These are phyloP conservation scores for Tenodera sinensis DNA, from an alignment of 2,888 invertebrate genomes.

Conservation along the genomic window DNA sequence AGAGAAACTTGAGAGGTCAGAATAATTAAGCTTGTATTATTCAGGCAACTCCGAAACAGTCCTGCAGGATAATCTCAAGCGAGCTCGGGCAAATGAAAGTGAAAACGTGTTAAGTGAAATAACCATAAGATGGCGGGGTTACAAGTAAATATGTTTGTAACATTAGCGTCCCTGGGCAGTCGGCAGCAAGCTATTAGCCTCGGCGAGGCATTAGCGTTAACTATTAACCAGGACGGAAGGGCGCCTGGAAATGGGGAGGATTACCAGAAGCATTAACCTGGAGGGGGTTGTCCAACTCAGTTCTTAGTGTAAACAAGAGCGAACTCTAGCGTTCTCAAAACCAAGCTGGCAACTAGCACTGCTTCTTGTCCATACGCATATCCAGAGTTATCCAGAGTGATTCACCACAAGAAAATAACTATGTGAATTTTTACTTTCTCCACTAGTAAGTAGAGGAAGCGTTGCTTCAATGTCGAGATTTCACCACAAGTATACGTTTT, in stretches of 20 bases:
- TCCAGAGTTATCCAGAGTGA: too few relatives aligned
- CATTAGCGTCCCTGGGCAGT: neutral
- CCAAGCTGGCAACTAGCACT: neutral
- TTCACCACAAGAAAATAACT: too few relatives aligned
- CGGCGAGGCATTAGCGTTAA: conserved; percentile 30
- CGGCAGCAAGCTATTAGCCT: conserved; percentile 25
- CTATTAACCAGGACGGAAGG: conserved; percentile 30
- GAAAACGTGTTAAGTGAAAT: neutral
- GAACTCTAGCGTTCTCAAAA: neutral
- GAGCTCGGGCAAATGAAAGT: neutral
- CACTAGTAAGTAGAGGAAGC: too few relatives aligned
- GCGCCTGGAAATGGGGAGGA: conserved; percentile 30
- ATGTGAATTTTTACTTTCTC: too few relatives aligned
- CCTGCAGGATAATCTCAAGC: neutral
- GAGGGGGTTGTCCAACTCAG: neutral
- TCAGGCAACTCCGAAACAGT: neutral
- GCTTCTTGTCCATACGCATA: too few relatives aligned
- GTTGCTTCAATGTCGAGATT: too few relatives aligned
- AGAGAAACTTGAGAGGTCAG: too few relatives aligned
- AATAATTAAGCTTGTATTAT: neutral
- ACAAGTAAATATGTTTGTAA: neutral
- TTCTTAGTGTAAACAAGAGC: neutral
- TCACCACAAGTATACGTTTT: too few relatives aligned
- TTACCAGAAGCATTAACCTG: conserved; percentile 16
- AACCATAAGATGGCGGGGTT: neutral